Evolutionary conservation across 2,797 vertebrate genomes (phyloP), one percentile per base, ranked within the genome.

Genomic region (Acanthopagrus latus): DNA sequence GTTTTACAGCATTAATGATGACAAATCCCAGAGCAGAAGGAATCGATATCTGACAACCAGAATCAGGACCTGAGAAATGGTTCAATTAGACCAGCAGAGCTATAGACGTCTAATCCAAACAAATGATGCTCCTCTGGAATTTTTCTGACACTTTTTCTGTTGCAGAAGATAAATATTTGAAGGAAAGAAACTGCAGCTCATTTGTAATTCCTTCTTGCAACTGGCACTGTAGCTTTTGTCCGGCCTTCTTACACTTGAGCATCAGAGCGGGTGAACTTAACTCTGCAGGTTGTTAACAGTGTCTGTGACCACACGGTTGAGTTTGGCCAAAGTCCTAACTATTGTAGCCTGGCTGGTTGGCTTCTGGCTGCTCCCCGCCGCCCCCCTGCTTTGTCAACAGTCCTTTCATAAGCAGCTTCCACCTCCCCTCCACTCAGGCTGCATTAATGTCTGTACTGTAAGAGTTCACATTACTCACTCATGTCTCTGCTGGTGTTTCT

Each of bases 301-400:
- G 65, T 84, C 70, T 68, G 25, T 78, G 64, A 57, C 74, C 70
- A 75, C 64, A 66, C 59, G 69, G 83, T 76, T 85, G 58, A 74
- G 72, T 82, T 75, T 48, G 78, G 59, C 55, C 57, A 50, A 79
- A 81, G 69, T 78, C 71, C 71, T 88, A 88, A 89, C 82, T 79
- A 51, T 67, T 3, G 77, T 86, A 84, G 85, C 63, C 84, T 83
- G 78, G 86, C 91, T 92, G 84, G 81, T 91, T 82, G 86, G 89
- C 91, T 93, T 93, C 81, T 91, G 90, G 91, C 91, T 91, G 90
- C 65, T 3, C 25, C 56, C 64, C 23, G 23, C 46, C 47, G 38
- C 46, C 17, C 23, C 21, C 65, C 27, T 64, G 86, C 90, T 93
- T 88, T 80, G 73, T 77, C 80, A 78, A 82, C 81, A 84, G 83